Base-by-base conservation (phyloP, 2,113 vertebrate genomes). In the Cryptomyrus ogoouensis region DNA sequence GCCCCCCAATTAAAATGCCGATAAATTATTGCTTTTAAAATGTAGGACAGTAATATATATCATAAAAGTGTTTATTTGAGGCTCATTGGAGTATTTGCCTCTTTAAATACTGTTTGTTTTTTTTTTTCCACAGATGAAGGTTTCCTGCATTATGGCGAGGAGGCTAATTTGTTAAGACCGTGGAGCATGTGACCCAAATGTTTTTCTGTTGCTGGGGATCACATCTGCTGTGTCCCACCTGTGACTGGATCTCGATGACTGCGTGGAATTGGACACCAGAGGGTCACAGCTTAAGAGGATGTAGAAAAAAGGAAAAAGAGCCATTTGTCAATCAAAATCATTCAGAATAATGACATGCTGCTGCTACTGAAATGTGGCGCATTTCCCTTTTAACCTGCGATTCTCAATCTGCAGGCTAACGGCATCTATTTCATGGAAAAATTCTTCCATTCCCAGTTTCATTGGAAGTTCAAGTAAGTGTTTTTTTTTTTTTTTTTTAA, bases 341-440 rank as follows among this genome's bases (percentile, higher is more conserved):
- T 49, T 49, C 46, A n/a, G 83, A 42, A n/a, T 46, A 85, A 66
- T 66, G 58, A 27, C 17, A 3, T 66, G 83, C n/a, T n/a, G 17
- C 0, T 85, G n/a, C 2, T 47, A 27, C 6, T 49, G 42, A 46
- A 84, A 46, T n/a, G 19, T 44, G 46, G 1, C 24, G 3, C 8
- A n/a, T n/a, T 85, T 85, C 44, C 24, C 3, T 27, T 47, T 13
- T 10, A 85, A n/a, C 97, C 99, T 99, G 94, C 97, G 98, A 92
- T 96, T 97, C 93, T 94, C 94, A 94, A 99, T 97, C 96, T 99
- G 98, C 92, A 97, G 93, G 91, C 96, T 96, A 95, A 99, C 97
- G 86, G 97, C 96, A 93, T 99, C 98, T 42, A 97, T 96, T 93
- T 98, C 98, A 93, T 96, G 96, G 0, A 99, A 96, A 89, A 98